Evolutionary conservation across 2,113 vertebrate genomes (phyloP).

Genomic region (Neogale vison): DNA sequence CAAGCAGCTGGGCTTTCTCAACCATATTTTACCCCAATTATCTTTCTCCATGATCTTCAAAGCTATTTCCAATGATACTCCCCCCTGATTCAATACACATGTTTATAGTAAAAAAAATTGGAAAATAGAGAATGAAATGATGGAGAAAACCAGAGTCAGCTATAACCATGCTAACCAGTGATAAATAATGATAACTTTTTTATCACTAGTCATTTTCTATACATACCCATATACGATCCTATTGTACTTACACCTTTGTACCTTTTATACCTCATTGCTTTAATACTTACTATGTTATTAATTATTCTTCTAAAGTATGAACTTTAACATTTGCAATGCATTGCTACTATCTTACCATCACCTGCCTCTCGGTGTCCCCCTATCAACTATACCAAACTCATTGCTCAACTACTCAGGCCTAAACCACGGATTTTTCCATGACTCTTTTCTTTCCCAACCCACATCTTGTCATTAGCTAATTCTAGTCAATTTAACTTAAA

Average conservation of each 20-base stretch:
- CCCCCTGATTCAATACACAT: slow-evolving; percentile 59
- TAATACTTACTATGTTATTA: background rate
- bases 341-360: background rate
- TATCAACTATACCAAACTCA: background rate
- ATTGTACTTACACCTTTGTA: background rate
- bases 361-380: fast-evolving
- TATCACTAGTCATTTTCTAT: background rate
- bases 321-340: background rate
- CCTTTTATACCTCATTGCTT: background rate
- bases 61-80: slow-evolving; percentile 70
- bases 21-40: slow-evolving; percentile 68
- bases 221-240: background rate
- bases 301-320: background rate
- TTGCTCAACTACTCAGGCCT: background rate
- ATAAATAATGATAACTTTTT: background rate
- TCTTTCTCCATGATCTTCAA: slow-evolving; percentile 71
- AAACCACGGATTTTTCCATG: background rate
- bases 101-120: slow-evolving; percentile 69
- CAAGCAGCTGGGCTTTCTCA: slow-evolving; percentile 72
- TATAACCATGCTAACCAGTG: background rate
- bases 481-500: background rate
- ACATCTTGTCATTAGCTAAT: background rate
- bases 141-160: slow-evolving; percentile 46
- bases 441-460: background rate
- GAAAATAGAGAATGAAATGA: slow-evolving; percentile 65